A percentile compares a stretch with the other conserved stretches of the same genome.
These are phyloP conservation scores for Murina feae DNA, from an alignment of 2,113 vertebrate genomes.

Conservation along the genomic window DNA sequence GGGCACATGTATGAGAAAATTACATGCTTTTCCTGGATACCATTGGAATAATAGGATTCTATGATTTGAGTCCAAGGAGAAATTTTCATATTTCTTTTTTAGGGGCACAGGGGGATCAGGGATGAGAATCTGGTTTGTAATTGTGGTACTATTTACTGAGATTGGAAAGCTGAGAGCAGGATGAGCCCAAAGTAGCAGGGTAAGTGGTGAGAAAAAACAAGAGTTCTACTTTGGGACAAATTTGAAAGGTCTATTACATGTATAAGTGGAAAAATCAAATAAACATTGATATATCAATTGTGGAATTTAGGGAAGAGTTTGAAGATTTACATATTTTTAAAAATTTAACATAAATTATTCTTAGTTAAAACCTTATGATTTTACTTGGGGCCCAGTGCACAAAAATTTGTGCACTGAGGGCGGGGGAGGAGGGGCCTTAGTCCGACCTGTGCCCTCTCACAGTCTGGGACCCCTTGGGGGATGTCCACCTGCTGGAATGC, in stretches of 20 bases:
- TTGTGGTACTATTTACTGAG: not conserved
- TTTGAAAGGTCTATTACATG: not conserved
- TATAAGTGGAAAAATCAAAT: not conserved
- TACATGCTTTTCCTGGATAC: not conserved
- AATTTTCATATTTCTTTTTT: not conserved
- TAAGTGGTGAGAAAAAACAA: not conserved
- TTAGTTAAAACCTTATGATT: not conserved
- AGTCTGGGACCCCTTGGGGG: too few species aligned
- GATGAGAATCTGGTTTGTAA: not conserved
- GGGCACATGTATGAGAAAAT: not conserved
- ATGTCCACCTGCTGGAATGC: too few species aligned
- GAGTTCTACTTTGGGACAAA: not conserved
- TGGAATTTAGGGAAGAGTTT: not conserved
- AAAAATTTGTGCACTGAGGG: too few species aligned
- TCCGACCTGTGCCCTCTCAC: too few species aligned
- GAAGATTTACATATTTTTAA: not conserved
- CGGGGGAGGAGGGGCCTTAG: too few species aligned
- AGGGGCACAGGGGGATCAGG: fast-evolving
- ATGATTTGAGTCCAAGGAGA: not conserved
- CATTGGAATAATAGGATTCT: not conserved
- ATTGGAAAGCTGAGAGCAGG: not conserved
- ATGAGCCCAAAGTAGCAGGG: not conserved
- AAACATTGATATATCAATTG: not conserved
- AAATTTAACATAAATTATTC: not conserved
- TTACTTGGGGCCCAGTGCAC: too few species aligned